Conservation (phyloP, 2,888 invertebrate species). For the Mesorhabditis belari region DNA sequence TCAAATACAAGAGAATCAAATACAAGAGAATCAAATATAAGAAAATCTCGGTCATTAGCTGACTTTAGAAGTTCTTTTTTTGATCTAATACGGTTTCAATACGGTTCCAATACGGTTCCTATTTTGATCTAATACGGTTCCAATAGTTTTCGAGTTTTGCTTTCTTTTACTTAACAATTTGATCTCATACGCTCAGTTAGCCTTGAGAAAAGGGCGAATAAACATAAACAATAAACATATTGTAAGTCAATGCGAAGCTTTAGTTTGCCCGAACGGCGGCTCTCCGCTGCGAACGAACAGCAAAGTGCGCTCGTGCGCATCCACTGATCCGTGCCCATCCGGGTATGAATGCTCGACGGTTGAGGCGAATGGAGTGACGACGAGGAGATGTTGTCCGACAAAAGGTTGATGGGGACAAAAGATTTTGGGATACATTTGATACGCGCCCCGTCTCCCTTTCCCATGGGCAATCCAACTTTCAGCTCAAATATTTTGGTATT, state of each 20-base stretch:
- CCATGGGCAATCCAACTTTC: too few species aligned
- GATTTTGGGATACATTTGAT: too few species aligned
- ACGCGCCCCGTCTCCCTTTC: too few species aligned
- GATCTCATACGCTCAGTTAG: too few species aligned
- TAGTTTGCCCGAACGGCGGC: conserved; percentile 39
- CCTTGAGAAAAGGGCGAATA: too few species aligned
- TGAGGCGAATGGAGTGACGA: conserved; percentile 26
- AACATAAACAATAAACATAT: background rate
- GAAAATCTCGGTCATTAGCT: background rate
- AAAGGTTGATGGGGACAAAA: too few species aligned
- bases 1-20: too few species aligned
- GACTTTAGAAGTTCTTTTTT: background rate
- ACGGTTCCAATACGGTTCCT: too few species aligned
- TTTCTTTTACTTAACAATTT: background rate
- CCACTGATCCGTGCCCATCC: conserved; percentile 24
- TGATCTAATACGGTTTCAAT: too few species aligned
- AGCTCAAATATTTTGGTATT: too few species aligned
- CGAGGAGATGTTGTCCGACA: conserved; percentile 32
- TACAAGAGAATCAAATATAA: too few species aligned
- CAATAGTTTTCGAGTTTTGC: background rate
- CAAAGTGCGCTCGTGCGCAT: conserved; percentile 29
- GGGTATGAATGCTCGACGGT: conserved; percentile 35
- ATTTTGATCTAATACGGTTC: too few species aligned
- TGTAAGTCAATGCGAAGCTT: background rate
- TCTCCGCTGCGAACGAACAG: conserved; percentile 25